These are phyloP conservation scores for Andricus curvator DNA, from an alignment of 2,888 invertebrate genomes.

Conservation along the genomic window DNA sequence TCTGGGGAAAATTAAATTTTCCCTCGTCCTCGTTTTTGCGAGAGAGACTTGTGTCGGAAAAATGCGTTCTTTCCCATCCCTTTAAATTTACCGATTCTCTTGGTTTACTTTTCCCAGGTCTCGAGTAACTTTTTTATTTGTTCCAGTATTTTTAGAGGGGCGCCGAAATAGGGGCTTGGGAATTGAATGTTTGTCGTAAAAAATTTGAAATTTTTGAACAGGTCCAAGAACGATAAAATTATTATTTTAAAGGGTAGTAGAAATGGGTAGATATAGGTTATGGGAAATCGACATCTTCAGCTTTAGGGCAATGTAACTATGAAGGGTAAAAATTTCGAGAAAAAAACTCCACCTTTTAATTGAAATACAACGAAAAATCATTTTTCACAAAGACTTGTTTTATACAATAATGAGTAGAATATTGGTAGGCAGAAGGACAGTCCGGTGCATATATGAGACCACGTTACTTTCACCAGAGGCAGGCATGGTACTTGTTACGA, in stretches of 20 bases:
- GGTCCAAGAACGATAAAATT: too few relatives aligned
- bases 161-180: neutral
- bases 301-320: too few relatives aligned
- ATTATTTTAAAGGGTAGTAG: too few relatives aligned
- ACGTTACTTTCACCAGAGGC: slow-evolving; percentile 26
- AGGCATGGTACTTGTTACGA: slow-evolving; percentile 24
- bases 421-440: slow-evolving; percentile 31
- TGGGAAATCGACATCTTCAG: too few relatives aligned
- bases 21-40: slow-evolving; percentile 13
- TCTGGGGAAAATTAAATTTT: slow-evolving; percentile 37
- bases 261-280: too few relatives aligned
- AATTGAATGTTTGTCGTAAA: neutral
- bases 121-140: slow-evolving; percentile 51
- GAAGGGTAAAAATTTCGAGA: too few relatives aligned
- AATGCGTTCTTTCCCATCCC: slow-evolving; percentile 11
- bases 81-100: slow-evolving; percentile 10
- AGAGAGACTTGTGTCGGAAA: slow-evolving; percentile 13
- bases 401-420: slow-evolving; percentile 12
- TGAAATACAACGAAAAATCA: neutral
- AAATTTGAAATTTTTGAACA: too few relatives aligned
- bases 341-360: neutral
- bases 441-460: neutral
- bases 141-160: neutral
- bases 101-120: slow-evolving; percentile 22
- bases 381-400: neutral